A percentile compares a stretch with the other conserved stretches of the same genome.
phyloP scores from a whole-genome alignment of 2,113 vertebrate genomes.

The Tyto alba region DNA sequence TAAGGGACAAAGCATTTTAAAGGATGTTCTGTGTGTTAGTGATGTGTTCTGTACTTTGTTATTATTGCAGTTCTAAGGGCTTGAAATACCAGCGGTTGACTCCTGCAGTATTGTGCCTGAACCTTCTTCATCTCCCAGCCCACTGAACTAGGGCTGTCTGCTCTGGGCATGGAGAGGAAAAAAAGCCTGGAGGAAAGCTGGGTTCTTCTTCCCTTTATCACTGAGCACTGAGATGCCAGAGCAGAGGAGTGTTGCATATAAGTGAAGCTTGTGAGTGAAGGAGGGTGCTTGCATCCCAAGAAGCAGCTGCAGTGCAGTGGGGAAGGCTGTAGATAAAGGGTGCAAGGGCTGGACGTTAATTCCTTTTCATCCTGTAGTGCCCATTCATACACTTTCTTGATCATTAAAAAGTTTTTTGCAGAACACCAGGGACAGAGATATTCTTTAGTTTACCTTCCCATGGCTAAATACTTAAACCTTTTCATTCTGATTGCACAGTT shows the following conservation, averaged over 20 bases:
- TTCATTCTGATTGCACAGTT: background rate
- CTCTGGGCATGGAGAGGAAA: background rate
- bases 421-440: background rate
- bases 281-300: background rate
- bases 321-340: background rate
- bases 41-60: background rate
- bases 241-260: background rate
- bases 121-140: background rate
- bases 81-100: rapidly evolving
- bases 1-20: background rate
- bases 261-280: background rate
- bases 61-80: background rate
- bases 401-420: background rate
- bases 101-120: background rate
- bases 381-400: background rate
- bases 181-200: background rate
- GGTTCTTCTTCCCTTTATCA: background rate
- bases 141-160: background rate
- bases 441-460: background rate
- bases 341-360: background rate
- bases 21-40: background rate
- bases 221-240: rapidly evolving
- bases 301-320: background rate
- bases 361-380: background rate
- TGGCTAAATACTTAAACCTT: background rate